These are phyloP conservation scores for Candoia aspera DNA, from an alignment of 2,113 vertebrate species.

Conservation along the genomic window DNA sequence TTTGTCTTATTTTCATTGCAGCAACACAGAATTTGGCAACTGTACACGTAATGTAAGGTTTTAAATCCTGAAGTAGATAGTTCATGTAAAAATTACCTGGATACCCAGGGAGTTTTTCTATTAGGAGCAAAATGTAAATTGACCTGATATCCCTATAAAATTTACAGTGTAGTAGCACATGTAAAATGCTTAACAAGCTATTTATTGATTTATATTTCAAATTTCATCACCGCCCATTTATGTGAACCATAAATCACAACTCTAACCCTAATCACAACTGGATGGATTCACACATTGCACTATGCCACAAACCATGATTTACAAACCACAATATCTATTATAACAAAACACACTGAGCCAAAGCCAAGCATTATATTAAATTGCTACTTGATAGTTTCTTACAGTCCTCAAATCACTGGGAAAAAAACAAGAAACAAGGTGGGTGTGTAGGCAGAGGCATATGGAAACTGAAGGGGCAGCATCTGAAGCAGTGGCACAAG, in stretches of 20 bases:
- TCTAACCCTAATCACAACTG: not conserved
- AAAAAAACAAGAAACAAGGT: not conserved
- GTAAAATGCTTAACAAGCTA: not conserved
- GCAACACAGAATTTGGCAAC: no score
- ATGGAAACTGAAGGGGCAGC: not conserved
- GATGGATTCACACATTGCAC: not conserved
- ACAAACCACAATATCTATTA: not conserved
- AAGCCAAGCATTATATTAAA: not conserved
- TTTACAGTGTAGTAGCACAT: no score
- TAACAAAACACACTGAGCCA: not conserved
- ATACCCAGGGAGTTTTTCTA: no score
- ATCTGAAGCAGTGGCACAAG: not conserved
- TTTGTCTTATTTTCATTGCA: no score
- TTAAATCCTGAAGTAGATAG: no score
- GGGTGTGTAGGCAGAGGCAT: not conserved
- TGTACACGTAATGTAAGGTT: no score
- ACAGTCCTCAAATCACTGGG: not conserved
- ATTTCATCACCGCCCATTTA: no score
- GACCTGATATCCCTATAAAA: no score
- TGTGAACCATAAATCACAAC: not conserved
- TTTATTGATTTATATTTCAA: no score
- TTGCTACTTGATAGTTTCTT: not conserved
- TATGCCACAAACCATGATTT: not conserved
- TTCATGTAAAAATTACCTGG: no score
- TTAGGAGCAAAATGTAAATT: no score